Evolutionary conservation across 2,888 invertebrate species (phyloP).

Genomic region (Deladenus siricidicola): DNA sequence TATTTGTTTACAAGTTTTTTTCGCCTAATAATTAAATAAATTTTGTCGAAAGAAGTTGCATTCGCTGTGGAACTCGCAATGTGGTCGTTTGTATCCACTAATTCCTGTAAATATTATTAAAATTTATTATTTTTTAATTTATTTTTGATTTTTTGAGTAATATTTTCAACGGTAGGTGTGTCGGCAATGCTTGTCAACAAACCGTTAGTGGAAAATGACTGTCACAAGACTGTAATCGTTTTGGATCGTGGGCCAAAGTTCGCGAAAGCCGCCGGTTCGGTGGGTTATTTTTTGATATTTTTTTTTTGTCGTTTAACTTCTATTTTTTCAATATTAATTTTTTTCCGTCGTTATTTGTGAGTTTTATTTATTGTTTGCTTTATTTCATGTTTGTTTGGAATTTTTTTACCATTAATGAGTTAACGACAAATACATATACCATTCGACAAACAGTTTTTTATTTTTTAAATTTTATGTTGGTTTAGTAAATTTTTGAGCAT

Average conservation of each 20-base stretch:
- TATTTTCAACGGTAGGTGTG: too few species aligned
- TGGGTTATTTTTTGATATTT: constrained; percentile 6
- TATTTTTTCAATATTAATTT: neutral
- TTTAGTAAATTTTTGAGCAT: too few species aligned
- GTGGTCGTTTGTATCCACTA: too few species aligned
- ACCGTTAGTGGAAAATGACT: constrained; percentile 15
- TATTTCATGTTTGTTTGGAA: neutral
- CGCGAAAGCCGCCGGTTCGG: constrained; percentile 62
- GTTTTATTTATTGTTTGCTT: neutral
- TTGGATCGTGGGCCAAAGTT: constrained; percentile 88
- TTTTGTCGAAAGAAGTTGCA: too few species aligned
- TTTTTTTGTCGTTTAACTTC: neutral
- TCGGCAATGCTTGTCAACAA: constrained; percentile 9
- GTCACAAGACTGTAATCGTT: constrained; percentile 83
- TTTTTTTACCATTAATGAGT: neutral
- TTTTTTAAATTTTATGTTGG: too few species aligned
- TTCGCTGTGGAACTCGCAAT: too few species aligned
- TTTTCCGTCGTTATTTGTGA: neutral
- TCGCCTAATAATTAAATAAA: too few species aligned
- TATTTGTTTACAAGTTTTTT: too few species aligned
- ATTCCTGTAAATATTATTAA: too few species aligned
- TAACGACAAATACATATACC: neutral
- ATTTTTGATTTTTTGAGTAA: neutral
- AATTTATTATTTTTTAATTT: too few species aligned
- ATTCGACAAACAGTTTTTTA: too few species aligned